phyloP scores from a whole-genome alignment of 92 coral and sea anemone genomes.

The Pocillopora meandrina region DNA sequence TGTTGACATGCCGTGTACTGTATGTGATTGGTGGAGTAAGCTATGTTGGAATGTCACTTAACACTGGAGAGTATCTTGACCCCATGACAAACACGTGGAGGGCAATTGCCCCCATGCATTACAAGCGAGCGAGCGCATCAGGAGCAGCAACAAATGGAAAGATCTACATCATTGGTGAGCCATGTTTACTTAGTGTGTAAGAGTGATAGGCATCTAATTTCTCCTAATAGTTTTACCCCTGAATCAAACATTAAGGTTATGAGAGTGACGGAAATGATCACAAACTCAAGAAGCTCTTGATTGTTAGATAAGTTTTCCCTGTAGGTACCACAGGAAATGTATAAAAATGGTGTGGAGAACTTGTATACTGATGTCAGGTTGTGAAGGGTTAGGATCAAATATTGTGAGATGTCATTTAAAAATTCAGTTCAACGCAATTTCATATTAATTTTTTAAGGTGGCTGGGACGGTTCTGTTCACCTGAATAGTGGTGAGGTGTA shows the following conservation, averaged over 20 bases:
- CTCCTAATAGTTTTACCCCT: background rate
- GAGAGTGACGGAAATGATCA: too few relatives aligned
- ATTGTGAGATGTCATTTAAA: too few relatives aligned
- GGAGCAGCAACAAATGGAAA: conserved; percentile 97
- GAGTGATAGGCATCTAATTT: background rate
- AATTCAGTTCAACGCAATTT: too few relatives aligned
- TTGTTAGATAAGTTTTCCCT: too few relatives aligned
- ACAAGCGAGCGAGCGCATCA: conserved; percentile 98
- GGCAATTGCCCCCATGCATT: conserved; percentile 76
- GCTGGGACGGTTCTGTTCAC: conserved; percentile 96
- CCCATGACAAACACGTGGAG: conserved; percentile 89
- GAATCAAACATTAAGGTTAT: too few relatives aligned
- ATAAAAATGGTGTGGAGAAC: too few relatives aligned
- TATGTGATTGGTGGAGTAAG: conserved; percentile 97
- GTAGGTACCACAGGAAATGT: too few relatives aligned
- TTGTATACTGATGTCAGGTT: too few relatives aligned
- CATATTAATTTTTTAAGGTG: conserved; percentile 54
- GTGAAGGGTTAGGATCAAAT: too few relatives aligned
- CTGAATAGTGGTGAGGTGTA: conserved; percentile 94
- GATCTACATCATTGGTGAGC: conserved; percentile 88
- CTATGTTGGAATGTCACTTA: conserved; percentile 95
- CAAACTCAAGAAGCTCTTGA: too few relatives aligned
- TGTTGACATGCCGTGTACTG: conserved; percentile 76
- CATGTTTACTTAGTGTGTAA: background rate
- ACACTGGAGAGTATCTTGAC: conserved; percentile 88